Conservation (phyloP, 2,113 vertebrate genomes). For the Phoenicopterus ruber region DNA sequence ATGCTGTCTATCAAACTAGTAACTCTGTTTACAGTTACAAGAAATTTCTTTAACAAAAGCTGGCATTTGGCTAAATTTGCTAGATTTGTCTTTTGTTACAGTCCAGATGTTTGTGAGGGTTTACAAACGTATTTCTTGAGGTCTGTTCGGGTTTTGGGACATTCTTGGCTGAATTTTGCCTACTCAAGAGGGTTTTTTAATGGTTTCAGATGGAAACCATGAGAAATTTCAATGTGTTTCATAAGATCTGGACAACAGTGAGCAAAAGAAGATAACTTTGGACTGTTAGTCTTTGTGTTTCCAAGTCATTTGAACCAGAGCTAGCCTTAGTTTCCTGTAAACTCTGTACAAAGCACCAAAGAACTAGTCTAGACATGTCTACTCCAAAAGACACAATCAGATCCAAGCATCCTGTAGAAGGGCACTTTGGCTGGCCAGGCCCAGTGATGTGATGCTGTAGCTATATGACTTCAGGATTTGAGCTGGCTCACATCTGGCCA, state of each 20-base stretch:
- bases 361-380: background rate
- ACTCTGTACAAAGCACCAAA: background rate
- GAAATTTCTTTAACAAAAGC: slow-evolving; percentile 40
- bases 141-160: background rate
- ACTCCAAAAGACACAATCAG: background rate
- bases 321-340: background rate
- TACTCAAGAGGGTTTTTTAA: background rate
- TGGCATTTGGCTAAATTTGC: slow-evolving; percentile 26
- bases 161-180: slow-evolving; percentile 30
- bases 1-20: slow-evolving; percentile 31
- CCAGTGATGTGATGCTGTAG: background rate
- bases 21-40: slow-evolving; percentile 38
- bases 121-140: slow-evolving; percentile 7
- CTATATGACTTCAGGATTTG: background rate
- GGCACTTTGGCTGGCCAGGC: background rate
- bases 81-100: slow-evolving; percentile 16
- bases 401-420: background rate
- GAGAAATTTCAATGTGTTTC: slow-evolving; percentile 22
- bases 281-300: background rate
- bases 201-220: slow-evolving; percentile 37
- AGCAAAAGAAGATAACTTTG: slow-evolving; percentile 12
- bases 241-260: slow-evolving; percentile 15
- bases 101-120: background rate
- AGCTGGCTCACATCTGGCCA: background rate
- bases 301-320: background rate